Conservation (phyloP, 2,888 invertebrate species). For the Amblyjoppa fuscipennis region DNA sequence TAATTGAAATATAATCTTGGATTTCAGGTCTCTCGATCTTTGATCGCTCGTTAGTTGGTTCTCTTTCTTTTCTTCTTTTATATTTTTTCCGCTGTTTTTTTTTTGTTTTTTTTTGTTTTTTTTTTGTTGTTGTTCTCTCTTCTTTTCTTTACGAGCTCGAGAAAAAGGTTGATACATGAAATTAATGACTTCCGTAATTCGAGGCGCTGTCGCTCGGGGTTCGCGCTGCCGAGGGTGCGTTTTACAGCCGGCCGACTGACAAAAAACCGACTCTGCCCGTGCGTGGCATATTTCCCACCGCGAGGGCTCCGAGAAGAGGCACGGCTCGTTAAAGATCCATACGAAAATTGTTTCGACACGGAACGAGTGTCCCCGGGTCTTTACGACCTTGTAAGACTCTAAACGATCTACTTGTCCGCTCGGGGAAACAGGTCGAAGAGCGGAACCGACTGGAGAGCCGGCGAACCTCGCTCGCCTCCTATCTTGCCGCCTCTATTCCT, state of each 20-base stretch:
- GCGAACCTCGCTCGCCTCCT: slow-evolving; percentile 54
- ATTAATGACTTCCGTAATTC: not conserved
- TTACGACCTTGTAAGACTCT: slow-evolving; percentile 69
- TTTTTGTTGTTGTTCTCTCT: not conserved
- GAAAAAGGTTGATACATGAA: not conserved
- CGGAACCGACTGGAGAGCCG: slow-evolving; percentile 52
- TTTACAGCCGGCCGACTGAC: slow-evolving; percentile 40
- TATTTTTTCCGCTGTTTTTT: not conserved
- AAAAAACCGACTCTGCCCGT: slow-evolving; percentile 37
- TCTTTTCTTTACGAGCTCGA: not conserved
- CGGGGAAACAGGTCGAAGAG: slow-evolving; percentile 65
- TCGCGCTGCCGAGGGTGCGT: slow-evolving; percentile 24
- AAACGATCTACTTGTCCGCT: slow-evolving; percentile 65
- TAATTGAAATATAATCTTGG: slow-evolving; percentile 14
- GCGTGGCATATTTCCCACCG: slow-evolving; percentile 14
- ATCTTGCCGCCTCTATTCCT: not conserved
- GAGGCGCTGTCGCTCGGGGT: not conserved
- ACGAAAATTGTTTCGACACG: slow-evolving; percentile 62
- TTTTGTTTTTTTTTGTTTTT: not conserved
- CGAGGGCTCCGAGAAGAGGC: slow-evolving; percentile 15
- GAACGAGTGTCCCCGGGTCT: slow-evolving; percentile 54
- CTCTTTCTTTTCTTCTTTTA: not conserved
- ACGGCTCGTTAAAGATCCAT: slow-evolving; percentile 63
- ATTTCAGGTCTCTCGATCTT: not conserved
- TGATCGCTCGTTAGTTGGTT: not conserved